phyloP scores from a whole-genome alignment of 2,888 invertebrate species.

The Drosophila colorata region DNA sequence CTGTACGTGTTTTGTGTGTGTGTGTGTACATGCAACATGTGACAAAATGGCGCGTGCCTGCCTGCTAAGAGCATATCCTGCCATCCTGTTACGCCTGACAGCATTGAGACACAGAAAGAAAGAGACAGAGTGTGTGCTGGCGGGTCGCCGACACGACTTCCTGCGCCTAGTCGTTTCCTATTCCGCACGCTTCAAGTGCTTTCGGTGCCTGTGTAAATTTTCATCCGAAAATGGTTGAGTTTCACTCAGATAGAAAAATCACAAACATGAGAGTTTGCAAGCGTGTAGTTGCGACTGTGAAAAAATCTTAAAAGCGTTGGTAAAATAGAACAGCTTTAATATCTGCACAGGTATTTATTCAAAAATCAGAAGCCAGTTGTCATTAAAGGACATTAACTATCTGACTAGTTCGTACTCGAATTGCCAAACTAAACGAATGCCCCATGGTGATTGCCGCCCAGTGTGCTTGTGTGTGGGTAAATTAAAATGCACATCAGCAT shows the following conservation, averaged over 20 bases:
- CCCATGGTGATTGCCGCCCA: not conserved
- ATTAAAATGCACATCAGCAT: conserved; percentile 8
- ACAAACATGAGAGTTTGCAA: not conserved
- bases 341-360: not conserved
- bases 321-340: not conserved
- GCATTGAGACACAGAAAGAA: conserved; percentile 1
- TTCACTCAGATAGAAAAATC: conserved; percentile 7
- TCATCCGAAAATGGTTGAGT: conserved; percentile 47
- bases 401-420: not conserved
- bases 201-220: conserved; percentile 50
- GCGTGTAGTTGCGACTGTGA: not conserved
- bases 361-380: too few relatives aligned
- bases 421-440: not conserved
- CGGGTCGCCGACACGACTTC: conserved; percentile 19
- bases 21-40: conserved; percentile 65
- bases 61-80: conserved; percentile 15
- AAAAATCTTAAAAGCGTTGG: too few relatives aligned
- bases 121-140: not conserved
- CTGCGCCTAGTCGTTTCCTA: conserved; percentile 28
- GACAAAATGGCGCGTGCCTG: conserved; percentile 42
- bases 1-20: not conserved
- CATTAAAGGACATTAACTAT: too few relatives aligned
- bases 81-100: conserved; percentile 9
- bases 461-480: not conserved
- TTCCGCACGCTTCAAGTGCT: conserved; percentile 35